Conservation (phyloP, 2,113 vertebrate species). For the Percina caprodes region DNA sequence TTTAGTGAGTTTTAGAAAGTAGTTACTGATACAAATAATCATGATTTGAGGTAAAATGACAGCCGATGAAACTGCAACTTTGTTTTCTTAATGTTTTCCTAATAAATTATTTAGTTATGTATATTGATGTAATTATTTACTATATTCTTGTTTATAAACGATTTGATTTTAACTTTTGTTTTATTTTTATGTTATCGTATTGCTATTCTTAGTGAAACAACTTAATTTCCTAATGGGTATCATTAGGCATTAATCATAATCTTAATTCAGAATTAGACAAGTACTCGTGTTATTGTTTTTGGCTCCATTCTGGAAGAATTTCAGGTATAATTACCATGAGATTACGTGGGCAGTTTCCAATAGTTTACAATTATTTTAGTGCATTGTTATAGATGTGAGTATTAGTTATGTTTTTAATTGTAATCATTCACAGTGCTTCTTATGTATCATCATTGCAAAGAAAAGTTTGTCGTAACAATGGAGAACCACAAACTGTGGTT, state of each 20-base stretch:
- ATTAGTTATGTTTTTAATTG: background rate
- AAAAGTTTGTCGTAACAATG: background rate
- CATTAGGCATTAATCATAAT: no score
- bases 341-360: background rate
- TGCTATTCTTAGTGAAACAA: no score
- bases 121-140: background rate
- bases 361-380: background rate
- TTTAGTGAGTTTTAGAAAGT: slow-evolving; percentile 9
- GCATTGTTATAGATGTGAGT: background rate
- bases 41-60: background rate
- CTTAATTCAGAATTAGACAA: background rate
- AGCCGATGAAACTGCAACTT: background rate
- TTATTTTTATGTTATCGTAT: no score
- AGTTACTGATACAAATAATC: slow-evolving; percentile 4
- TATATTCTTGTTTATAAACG: background rate
- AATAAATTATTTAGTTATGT: no score
- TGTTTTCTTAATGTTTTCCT: no score
- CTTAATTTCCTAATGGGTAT: no score
- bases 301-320: background rate
- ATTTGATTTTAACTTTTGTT: background rate
- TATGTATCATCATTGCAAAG: background rate
- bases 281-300: background rate
- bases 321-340: background rate
- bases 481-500: background rate
- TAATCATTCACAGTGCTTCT: background rate